phyloP scores from a whole-genome alignment of 2,797 vertebrate genomes.

The Parauchenoglanis punctatus region DNA sequence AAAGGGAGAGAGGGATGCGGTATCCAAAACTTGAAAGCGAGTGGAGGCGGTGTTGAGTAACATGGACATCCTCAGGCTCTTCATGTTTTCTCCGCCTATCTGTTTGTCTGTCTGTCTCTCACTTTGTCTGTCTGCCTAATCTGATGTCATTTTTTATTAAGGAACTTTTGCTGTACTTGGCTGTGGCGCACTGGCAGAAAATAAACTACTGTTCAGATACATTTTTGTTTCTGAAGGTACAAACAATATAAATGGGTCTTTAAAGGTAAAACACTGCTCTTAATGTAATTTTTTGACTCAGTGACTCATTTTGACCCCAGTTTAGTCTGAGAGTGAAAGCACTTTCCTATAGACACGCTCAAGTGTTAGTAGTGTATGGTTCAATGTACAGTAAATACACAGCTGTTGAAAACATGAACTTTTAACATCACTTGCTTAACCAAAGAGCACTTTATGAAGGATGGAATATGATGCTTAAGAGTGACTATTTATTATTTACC shows the following conservation, averaged over 20 bases:
- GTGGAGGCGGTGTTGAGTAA: constrained; percentile 56
- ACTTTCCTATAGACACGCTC: neutral
- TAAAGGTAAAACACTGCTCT: neutral
- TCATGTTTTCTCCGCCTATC: constrained; percentile 39
- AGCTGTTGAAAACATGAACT: neutral
- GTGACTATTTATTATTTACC: neutral
- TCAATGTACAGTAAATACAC: neutral
- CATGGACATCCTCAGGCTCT: constrained; percentile 55
- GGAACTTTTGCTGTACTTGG: neutral
- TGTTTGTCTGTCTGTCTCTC: constrained; percentile 36
- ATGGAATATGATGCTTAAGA: too few species aligned
- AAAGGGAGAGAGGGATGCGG: constrained; percentile 49
- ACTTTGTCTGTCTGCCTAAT: constrained; percentile 45
- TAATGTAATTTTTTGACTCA: neutral
- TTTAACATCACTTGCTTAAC: neutral
- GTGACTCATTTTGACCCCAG: neutral
- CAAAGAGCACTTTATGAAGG: neutral
- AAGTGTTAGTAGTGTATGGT: neutral
- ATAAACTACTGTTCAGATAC: neutral
- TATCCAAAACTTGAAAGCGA: constrained; percentile 58
- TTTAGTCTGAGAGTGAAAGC: neutral
- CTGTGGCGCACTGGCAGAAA: neutral
- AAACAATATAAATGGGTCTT: neutral
- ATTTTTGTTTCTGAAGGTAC: neutral
- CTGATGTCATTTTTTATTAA: constrained; percentile 18